Evolutionary conservation across 2,888 invertebrate genomes (phyloP).

Genomic region (Pseudanteris insignis): DNA sequence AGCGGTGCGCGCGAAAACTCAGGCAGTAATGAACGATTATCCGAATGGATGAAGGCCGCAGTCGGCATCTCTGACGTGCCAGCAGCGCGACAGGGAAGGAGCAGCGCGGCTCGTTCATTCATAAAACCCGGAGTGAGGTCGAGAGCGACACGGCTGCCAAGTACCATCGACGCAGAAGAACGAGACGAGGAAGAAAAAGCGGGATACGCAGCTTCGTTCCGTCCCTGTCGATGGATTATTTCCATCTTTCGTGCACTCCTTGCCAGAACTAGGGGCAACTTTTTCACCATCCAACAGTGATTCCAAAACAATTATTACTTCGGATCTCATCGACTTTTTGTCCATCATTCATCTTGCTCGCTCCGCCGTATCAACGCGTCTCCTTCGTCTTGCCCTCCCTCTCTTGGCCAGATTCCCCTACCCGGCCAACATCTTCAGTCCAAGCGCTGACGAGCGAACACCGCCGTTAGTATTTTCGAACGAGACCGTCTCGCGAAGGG

Average conservation of each 20-base stretch:
- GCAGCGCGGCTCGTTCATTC: conserved; percentile 69
- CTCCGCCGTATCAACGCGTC: conserved; percentile 15
- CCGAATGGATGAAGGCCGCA: conserved; percentile 53
- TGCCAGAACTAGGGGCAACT: neutral
- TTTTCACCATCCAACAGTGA: conserved; percentile 13
- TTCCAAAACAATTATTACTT: conserved; percentile 35
- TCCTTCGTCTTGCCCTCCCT: conserved; percentile 36
- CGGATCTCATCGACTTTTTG: conserved; percentile 20
- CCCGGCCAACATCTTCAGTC: conserved; percentile 17
- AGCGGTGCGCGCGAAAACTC: conserved; percentile 39
- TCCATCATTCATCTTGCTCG: conserved; percentile 15
- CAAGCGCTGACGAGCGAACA: conserved; percentile 46
- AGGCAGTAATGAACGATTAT: conserved; percentile 58
- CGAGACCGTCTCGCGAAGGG: conserved; percentile 47
- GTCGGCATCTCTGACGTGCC: conserved; percentile 14
- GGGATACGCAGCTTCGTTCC: neutral
- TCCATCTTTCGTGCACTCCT: neutral
- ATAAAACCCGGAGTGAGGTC: conserved; percentile 64
- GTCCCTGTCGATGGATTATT: neutral
- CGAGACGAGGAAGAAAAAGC: neutral
- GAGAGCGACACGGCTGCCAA: conserved; percentile 42
- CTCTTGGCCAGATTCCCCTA: conserved; percentile 29
- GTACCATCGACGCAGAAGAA: conserved; percentile 18
- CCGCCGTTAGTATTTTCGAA: conserved; percentile 48
- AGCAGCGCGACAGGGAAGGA: conserved; percentile 47